These are phyloP conservation scores for Sebastes paucispinis DNA, from an alignment of 2,797 vertebrate species.

Conservation along the genomic window DNA sequence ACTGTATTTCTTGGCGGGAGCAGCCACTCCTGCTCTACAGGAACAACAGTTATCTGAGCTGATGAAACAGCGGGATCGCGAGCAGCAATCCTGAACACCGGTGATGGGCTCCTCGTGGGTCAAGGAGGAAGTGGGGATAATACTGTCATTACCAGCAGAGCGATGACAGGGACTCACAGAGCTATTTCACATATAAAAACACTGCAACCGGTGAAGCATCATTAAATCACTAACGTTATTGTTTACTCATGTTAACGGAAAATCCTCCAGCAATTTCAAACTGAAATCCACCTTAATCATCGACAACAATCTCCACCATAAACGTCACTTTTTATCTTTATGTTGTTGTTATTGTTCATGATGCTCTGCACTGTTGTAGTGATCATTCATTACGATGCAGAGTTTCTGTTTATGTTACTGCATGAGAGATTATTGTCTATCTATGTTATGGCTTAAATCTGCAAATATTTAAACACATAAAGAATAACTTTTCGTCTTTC, in stretches of 20 bases:
- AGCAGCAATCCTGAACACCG: conserved; percentile 12
- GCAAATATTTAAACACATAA: background rate
- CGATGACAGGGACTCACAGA: background rate
- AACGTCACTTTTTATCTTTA: background rate
- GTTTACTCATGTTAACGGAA: background rate
- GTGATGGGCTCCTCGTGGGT: conserved; percentile 14
- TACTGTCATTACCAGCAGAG: conserved; percentile 39
- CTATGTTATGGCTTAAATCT: background rate
- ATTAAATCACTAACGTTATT: background rate
- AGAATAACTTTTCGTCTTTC: background rate
- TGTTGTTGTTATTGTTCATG: background rate
- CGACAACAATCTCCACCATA: background rate
- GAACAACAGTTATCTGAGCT: conserved; percentile 23
- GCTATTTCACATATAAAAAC: background rate
- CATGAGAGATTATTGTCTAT: background rate
- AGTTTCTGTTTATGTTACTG: background rate
- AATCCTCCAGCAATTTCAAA: background rate
- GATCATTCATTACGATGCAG: no score
- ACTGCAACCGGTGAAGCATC: background rate
- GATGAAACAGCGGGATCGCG: conserved; percentile 27
- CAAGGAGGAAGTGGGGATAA: conserved; percentile 31
- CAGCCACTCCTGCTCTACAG: conserved; percentile 4
- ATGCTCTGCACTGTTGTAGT: background rate
- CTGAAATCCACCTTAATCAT: background rate
- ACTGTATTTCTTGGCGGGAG: conserved; percentile 1